phyloP scores from a whole-genome alignment of 1,140 invertebrate species.

The Grapholita molesta region DNA sequence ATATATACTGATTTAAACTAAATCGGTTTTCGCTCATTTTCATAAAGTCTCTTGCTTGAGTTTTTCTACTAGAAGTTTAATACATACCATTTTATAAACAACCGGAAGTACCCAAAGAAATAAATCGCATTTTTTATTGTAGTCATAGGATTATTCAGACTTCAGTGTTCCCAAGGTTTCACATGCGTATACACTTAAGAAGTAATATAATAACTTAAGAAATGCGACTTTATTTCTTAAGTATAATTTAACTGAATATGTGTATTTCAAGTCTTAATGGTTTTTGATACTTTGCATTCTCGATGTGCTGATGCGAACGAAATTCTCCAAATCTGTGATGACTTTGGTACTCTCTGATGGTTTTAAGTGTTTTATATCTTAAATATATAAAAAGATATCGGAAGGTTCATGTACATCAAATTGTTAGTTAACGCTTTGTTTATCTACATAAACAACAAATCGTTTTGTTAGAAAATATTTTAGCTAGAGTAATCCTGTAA shows the following conservation, averaged over 20 bases:
- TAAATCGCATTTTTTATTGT: no score
- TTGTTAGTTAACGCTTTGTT: slow-evolving; percentile 52
- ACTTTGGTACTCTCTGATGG: slow-evolving; percentile 75
- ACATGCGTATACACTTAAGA: no score
- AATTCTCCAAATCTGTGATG: slow-evolving; percentile 75
- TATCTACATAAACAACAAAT: slow-evolving; percentile 35
- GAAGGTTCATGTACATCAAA: slow-evolving; percentile 52
- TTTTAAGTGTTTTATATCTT: slow-evolving; percentile 67
- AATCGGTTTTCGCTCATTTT: no score
- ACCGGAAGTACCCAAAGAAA: no score
- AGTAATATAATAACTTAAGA: no score
- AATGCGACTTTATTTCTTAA: background rate
- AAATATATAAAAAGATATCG: slow-evolving; percentile 55
- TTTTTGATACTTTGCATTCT: slow-evolving; percentile 42
- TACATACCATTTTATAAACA: no score
- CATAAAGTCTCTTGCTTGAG: background rate
- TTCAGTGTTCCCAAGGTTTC: no score
- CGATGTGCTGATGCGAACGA: slow-evolving; percentile 66
- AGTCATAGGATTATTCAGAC: no score
- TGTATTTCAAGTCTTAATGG: background rate
- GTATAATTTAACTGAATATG: background rate
- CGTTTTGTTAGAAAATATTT: slow-evolving; percentile 49
- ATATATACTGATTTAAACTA: no score
- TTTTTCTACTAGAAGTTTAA: no score
- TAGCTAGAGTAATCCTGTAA: slow-evolving; percentile 25